Evolutionary conservation across 2,888 invertebrate genomes (phyloP).

Genomic region (Andrena dorsata): DNA sequence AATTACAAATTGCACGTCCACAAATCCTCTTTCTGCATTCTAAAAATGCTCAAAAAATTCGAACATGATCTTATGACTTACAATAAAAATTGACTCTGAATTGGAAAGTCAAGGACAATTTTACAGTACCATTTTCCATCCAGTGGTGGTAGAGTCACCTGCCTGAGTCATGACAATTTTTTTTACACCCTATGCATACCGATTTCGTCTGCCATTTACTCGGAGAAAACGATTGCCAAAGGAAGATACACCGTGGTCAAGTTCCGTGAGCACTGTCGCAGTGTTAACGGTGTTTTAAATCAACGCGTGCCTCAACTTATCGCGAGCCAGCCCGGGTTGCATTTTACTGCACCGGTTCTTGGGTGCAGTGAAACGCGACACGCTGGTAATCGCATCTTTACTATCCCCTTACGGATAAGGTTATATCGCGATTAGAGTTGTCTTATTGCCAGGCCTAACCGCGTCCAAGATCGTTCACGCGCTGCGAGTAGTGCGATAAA

Average conservation of each 20-base stretch:
- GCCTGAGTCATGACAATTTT: too few relatives aligned
- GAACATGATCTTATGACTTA: neutral
- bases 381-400: conserved; percentile 41
- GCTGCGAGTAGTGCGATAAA: conserved; percentile 48
- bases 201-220: neutral
- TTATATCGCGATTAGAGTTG: conserved; percentile 42
- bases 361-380: conserved; percentile 39
- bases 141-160: too few relatives aligned
- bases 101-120: too few relatives aligned
- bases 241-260: too few relatives aligned
- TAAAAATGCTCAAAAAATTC: neutral
- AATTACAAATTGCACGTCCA: neutral
- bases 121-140: too few relatives aligned
- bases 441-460: conserved; percentile 51
- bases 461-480: conserved; percentile 42
- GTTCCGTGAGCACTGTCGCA: neutral
- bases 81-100: too few relatives aligned
- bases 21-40: neutral
- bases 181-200: too few relatives aligned
- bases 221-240: neutral
- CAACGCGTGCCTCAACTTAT: conserved; percentile 9
- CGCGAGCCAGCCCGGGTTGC: conserved; percentile 2
- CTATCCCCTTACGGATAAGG: conserved; percentile 38
- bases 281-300: conserved; percentile 15
- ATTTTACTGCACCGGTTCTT: conserved; percentile 23